phyloP scores from a whole-genome alignment of 1,140 invertebrate species.

The Uloborus diversus region DNA sequence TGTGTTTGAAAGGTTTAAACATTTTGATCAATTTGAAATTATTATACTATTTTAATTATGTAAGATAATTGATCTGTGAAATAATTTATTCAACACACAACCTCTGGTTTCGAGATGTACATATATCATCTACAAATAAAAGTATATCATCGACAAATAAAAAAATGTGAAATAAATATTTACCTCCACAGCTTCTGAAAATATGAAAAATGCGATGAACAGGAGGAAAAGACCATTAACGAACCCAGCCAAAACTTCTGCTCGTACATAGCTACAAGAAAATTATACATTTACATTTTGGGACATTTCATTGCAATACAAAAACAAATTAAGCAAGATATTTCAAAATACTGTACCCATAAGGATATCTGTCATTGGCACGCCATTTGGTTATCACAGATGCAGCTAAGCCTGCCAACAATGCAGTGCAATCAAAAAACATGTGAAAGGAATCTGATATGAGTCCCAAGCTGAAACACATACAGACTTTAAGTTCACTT shows the following conservation, averaged over 20 bases:
- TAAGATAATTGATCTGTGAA: too few relatives aligned
- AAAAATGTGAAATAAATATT: too few relatives aligned
- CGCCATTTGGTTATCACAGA: conserved; percentile 86
- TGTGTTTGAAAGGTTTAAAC: too few relatives aligned
- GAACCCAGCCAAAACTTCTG: conserved; percentile 95
- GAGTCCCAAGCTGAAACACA: conserved; percentile 72
- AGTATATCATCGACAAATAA: too few relatives aligned
- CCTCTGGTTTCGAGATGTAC: too few relatives aligned
- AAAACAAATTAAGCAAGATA: background rate
- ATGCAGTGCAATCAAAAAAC: conserved; percentile 98
- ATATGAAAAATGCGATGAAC: conserved; percentile 96
- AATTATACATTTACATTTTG: background rate
- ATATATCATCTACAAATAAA: too few relatives aligned
- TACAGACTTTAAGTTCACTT: too few relatives aligned
- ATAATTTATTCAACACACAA: too few relatives aligned
- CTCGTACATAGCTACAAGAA: conserved; percentile 80
- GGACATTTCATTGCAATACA: background rate
- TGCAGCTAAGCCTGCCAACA: conserved; percentile 91
- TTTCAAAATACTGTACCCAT: conserved; percentile 71
- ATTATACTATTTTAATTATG: too few relatives aligned
- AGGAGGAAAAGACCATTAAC: conserved; percentile 95
- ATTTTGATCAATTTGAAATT: too few relatives aligned
- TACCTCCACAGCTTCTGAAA: conserved; percentile 90
- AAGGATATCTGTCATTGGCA: conserved; percentile 92
- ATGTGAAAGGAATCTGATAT: conserved; percentile 99